Evolutionary conservation across 2,113 vertebrate genomes (phyloP), one percentile per base, ranked within the genome.

Genomic region (Ptyas mucosa): DNA sequence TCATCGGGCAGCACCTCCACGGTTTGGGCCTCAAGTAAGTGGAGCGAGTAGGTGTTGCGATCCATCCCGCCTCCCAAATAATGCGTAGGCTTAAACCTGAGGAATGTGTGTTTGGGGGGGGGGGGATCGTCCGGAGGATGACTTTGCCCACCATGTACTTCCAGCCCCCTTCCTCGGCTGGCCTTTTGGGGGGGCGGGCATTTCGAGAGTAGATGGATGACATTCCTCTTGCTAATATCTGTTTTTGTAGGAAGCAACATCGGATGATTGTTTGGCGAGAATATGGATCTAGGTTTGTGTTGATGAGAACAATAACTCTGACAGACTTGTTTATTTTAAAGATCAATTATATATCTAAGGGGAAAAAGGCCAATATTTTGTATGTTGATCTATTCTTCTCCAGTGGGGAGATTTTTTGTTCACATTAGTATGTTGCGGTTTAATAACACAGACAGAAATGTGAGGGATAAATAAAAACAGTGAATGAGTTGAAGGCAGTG

Each of bases 21-120:
- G 98, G 99, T 90, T 95, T 99, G 85, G 99, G 99, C 94, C 98
- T 99, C 95, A 98, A 99, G 99, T 99, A 98, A 99, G 99, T 98
- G 88, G 90, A 57, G 81, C 69, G 81, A n/a, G 18, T 26, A 86
- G 57, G 52, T 24, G 49, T 9, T 2, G n/a, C 11, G 1, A 6
- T 18, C n/a, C 81, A 4, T 2, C 69, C 88, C 85, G 12, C 8
- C 51, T 8, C 85, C 75, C 75, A 81, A 64, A 53, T 24, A 39
- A 24, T 51, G 24, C 61, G 24, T 49, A 8, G 85, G 1, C 18
- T 46, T 58, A n/a, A 92, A 26, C 87, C 85, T 15, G 20, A 24
- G 85, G 51, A 46, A n/a, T 39, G 21, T 49, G 18, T 24, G 54
- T 53, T 1, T 53, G 18, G 18, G 4, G 57, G 85, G 20, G 4